These are phyloP conservation scores for Carposina sasakii DNA, from an alignment of 1,140 invertebrate species.

Conservation along the genomic window DNA sequence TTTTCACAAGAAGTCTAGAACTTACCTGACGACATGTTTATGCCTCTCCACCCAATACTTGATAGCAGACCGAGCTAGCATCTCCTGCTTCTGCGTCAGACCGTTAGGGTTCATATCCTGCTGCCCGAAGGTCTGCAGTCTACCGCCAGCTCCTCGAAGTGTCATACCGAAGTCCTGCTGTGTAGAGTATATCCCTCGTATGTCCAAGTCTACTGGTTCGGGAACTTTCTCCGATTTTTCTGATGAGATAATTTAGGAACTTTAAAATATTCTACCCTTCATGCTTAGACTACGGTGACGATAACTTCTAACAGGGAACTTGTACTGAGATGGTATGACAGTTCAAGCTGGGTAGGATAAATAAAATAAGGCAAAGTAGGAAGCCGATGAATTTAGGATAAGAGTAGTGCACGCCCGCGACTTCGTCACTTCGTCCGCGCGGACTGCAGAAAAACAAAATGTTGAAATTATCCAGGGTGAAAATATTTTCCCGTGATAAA, in stretches of 20 bases:
- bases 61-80: slow-evolving; percentile 86
- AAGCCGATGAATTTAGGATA: no score
- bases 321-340: no score
- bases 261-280: no score
- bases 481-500: no score
- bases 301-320: no score
- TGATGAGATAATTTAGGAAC: slow-evolving; percentile 16
- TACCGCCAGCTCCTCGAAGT: slow-evolving; percentile 77
- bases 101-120: slow-evolving; percentile 79
- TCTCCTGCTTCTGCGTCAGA: slow-evolving; percentile 85
- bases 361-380: no score
- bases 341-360: no score
- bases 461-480: no score
- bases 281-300: no score
- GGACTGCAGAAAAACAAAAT: no score
- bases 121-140: slow-evolving; percentile 75
- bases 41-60: slow-evolving; percentile 92
- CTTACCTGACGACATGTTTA: slow-evolving; percentile 87
- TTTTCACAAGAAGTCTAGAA: slow-evolving; percentile 12
- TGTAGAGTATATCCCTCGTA: slow-evolving; percentile 82
- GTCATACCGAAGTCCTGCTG: slow-evolving; percentile 83
- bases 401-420: no score
- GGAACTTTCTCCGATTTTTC: slow-evolving; percentile 69
- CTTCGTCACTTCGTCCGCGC: no score
- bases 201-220: slow-evolving; percentile 74